Conservation (phyloP, 2,113 vertebrate genomes). For the Beaufortia kweichowensis region DNA sequence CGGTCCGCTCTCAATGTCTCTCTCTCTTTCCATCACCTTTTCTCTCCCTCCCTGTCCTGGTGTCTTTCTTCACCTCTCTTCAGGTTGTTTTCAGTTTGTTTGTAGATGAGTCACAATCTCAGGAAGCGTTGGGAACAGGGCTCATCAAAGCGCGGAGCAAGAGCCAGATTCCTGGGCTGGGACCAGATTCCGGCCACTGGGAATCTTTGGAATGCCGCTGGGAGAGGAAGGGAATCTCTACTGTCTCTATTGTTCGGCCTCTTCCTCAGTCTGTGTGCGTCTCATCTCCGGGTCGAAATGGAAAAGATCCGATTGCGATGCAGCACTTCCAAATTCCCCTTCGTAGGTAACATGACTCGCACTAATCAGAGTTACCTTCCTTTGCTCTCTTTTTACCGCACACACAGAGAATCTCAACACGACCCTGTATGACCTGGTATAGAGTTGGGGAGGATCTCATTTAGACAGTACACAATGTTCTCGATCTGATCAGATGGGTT, state of each 20-base stretch:
- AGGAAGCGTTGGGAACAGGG: conserved; percentile 91
- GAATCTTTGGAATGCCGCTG: conserved; percentile 81
- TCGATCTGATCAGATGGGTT: conserved; percentile 22
- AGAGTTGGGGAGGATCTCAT: conserved; percentile 56
- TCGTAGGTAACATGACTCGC: conserved; percentile 33
- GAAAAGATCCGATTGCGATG: conserved; percentile 38
- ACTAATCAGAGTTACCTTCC: conserved; percentile 45
- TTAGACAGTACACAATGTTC: conserved; percentile 58
- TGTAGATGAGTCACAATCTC: conserved; percentile 95
- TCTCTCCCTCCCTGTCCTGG: conserved; percentile 56
- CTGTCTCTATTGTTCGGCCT: conserved; percentile 94
- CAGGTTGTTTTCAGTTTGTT: conserved; percentile 77
- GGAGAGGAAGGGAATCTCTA: conserved; percentile 99
- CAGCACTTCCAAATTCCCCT: conserved; percentile 35
- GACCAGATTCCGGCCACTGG: conserved; percentile 75
- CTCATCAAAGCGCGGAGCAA: conserved; percentile 94
- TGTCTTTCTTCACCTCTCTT: conserved; percentile 34
- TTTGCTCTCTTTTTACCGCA: conserved; percentile 51
- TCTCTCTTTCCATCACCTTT: conserved; percentile 73
- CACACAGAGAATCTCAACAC: neutral
- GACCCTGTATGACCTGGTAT: conserved; percentile 13
- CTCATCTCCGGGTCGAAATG: conserved; percentile 65
- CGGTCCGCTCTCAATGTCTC: conserved; percentile 78
- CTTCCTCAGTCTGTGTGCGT: conserved; percentile 78
- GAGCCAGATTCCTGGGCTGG: conserved; percentile 84